Evolutionary conservation across 2,113 vertebrate genomes (phyloP).

Genomic region (Gymnobelideus leadbeateri): DNA sequence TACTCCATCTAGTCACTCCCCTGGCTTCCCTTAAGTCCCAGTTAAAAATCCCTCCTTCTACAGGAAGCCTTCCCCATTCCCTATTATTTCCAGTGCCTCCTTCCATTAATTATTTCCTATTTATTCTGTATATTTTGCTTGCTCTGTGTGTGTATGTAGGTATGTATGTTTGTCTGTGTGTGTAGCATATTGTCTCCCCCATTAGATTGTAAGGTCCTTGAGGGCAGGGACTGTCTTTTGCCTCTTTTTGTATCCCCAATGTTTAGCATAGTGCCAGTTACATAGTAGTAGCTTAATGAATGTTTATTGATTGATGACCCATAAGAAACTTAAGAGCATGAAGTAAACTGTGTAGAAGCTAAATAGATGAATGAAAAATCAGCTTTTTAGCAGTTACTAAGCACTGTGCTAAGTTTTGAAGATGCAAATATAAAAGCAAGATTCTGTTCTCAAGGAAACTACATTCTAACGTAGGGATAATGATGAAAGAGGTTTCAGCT

Average conservation of each 20-base stretch:
- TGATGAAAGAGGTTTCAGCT: background rate
- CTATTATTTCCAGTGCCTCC: too few relatives aligned
- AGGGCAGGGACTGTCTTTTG: background rate
- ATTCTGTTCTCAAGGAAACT: background rate
- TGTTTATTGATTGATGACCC: background rate
- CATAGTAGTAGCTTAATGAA: background rate
- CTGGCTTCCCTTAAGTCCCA: background rate
- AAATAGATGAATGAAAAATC: background rate
- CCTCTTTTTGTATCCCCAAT: background rate
- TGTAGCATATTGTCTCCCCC: background rate
- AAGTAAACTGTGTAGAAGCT: background rate
- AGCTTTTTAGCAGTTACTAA: background rate
- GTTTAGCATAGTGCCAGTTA: background rate
- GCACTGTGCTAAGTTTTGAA: background rate
- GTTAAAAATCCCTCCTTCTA: background rate
- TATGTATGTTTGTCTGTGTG: background rate
- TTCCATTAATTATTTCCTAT: background rate
- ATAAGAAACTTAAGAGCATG: background rate
- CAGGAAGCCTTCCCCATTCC: background rate
- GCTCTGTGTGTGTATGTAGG: too few relatives aligned
- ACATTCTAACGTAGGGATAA: background rate
- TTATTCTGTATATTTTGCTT: background rate
- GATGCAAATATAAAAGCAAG: background rate
- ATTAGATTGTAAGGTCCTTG: background rate
- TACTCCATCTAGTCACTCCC: background rate